phyloP scores from a whole-genome alignment of 2,888 invertebrate genomes.

The Chirona hameri region DNA sequence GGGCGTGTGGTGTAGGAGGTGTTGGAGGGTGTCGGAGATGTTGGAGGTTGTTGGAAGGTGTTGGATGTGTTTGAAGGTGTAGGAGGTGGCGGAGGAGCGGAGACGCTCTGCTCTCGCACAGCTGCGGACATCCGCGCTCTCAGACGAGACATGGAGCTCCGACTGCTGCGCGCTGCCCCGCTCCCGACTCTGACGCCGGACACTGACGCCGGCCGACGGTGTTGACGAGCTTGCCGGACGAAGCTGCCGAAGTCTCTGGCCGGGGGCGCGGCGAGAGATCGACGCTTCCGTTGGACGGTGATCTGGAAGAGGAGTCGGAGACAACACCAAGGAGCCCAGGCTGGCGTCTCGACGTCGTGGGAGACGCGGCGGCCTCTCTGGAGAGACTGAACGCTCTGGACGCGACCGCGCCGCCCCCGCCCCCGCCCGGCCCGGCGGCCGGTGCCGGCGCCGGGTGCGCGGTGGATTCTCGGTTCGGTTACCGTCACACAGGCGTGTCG shows the following conservation, averaged over 20 bases:
- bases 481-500: not conserved
- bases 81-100: not conserved
- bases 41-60: too few species aligned
- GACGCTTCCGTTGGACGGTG: not conserved
- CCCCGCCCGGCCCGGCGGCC: not conserved
- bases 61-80: too few species aligned
- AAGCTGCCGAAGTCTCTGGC: not conserved
- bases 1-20: too few species aligned
- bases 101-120: not conserved
- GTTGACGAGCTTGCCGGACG: not conserved
- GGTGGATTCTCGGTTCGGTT: not conserved
- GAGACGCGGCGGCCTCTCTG: not conserved
- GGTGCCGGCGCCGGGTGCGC: not conserved
- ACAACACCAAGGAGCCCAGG: not conserved
- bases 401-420: not conserved
- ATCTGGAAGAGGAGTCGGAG: not conserved
- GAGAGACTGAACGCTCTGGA: not conserved
- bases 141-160: not conserved
- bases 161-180: not conserved
- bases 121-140: not conserved
- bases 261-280: not conserved
- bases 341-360: not conserved
- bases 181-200: not conserved
- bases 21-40: too few species aligned
- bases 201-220: not conserved